Evolutionary conservation across 2,797 vertebrate species (phyloP).

Genomic region (Poeciliopsis gracilis): DNA sequence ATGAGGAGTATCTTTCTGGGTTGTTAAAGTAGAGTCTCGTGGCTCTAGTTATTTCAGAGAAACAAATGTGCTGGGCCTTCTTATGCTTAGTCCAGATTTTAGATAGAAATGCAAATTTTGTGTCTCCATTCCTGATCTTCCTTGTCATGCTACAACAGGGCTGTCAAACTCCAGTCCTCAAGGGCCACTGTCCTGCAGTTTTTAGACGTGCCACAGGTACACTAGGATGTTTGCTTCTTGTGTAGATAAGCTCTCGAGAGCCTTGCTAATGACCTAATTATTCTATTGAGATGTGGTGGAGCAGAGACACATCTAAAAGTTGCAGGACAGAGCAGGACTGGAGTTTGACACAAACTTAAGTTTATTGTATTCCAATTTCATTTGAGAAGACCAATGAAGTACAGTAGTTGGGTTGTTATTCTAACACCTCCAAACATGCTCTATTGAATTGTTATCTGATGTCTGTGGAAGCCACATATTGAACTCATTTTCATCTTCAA

Average conservation of each 20-base stretch:
- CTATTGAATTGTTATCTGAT: neutral
- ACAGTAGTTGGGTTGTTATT: neutral
- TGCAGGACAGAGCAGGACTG: too few relatives aligned
- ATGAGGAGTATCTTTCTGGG: conserved; percentile 9
- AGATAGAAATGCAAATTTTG: conserved; percentile 19
- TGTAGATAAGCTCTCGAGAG: too few relatives aligned
- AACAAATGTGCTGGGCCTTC: conserved; percentile 28
- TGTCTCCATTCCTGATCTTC: conserved; percentile 14
- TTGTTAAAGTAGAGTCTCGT: conserved; percentile 16
- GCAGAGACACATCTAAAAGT: too few relatives aligned
- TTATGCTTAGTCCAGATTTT: conserved; percentile 35
- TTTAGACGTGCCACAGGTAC: too few relatives aligned
- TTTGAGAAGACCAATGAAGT: neutral
- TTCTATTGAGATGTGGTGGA: too few relatives aligned
- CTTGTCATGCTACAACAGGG: neutral
- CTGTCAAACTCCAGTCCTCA: too few relatives aligned
- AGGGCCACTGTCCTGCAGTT: too few relatives aligned
- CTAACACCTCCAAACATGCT: neutral
- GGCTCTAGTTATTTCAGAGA: conserved; percentile 18
- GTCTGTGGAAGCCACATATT: neutral
- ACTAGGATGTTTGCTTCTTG: too few relatives aligned
- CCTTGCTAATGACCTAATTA: too few relatives aligned
- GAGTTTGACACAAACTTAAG: neutral
- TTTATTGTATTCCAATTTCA: neutral
- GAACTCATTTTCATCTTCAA: neutral